phyloP scores from a whole-genome alignment of 1,140 invertebrate species.

The Anastrepha ludens region DNA sequence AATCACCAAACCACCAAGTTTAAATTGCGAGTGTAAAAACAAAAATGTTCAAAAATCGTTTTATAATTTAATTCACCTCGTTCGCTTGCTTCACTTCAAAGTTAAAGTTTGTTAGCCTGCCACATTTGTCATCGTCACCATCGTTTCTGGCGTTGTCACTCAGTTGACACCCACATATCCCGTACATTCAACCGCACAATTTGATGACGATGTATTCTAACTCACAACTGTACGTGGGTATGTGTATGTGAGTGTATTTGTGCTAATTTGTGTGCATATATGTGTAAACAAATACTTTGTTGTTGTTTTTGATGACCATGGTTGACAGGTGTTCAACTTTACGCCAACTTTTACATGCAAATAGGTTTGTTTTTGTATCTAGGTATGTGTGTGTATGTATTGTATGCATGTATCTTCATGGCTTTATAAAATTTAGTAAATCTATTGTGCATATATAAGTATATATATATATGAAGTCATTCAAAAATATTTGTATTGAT shows the following conservation, averaged over 20 bases:
- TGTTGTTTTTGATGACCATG: constrained; percentile 17
- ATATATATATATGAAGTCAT: constrained; percentile 28
- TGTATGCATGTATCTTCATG: neutral
- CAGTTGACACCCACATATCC: constrained; percentile 27
- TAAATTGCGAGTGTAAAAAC: neutral
- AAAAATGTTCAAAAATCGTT: neutral
- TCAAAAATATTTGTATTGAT: neutral
- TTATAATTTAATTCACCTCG: constrained; percentile 43
- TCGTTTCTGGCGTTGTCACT: constrained; percentile 16
- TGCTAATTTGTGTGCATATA: neutral
- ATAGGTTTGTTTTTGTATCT: neutral
- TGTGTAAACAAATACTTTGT: neutral
- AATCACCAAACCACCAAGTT: neutral
- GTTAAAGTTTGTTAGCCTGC: constrained; percentile 16
- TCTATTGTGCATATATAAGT: neutral
- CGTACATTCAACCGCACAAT: constrained; percentile 31
- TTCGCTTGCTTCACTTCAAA: constrained; percentile 20
- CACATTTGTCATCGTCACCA: constrained; percentile 41
- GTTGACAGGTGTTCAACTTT: constrained; percentile 49
- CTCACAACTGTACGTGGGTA: neutral
- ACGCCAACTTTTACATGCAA: constrained; percentile 22
- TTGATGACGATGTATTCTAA: constrained; percentile 21
- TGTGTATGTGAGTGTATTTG: neutral
- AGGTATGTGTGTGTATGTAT: neutral
- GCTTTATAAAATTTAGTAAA: no score